These are phyloP conservation scores for Bimastos eiseni DNA, from an alignment of 2,888 invertebrate species.

Conservation along the genomic window DNA sequence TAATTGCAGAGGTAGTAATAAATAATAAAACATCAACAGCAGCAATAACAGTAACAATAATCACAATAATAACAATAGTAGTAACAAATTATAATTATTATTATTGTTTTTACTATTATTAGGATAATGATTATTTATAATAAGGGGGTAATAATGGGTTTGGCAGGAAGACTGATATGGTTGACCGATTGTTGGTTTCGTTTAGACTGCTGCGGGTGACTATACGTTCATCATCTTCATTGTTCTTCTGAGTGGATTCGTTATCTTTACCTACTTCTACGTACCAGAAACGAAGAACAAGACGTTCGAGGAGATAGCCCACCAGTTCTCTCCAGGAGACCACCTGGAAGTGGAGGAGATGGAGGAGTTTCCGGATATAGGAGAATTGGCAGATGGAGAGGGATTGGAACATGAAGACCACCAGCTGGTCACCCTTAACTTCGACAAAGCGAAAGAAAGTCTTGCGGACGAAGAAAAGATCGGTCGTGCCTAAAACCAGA, in stretches of 20 bases:
- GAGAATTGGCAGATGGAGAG: constrained; percentile 6
- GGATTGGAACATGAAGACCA: background rate
- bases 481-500: background rate
- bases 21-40: too few species aligned
- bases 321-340: constrained; percentile 43
- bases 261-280: constrained; percentile 58
- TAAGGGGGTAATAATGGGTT: background rate
- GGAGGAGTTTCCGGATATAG: constrained; percentile 24
- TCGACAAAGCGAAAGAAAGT: constrained; percentile 2
- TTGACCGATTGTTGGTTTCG: background rate
- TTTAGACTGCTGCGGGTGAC: constrained; percentile 51
- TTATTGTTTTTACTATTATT: too few species aligned
- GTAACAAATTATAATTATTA: too few species aligned
- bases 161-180: background rate
- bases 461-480: background rate
- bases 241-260: constrained; percentile 52
- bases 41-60: too few species aligned
- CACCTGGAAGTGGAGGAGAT: constrained; percentile 43
- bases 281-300: constrained; percentile 61
- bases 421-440: background rate
- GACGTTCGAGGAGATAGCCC: constrained; percentile 66
- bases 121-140: too few species aligned
- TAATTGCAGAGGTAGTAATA: too few species aligned
- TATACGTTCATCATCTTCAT: constrained; percentile 60
- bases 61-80: background rate